These are phyloP conservation scores for Calliopsis andreniformis DNA, from an alignment of 1,140 invertebrate species.

Conservation along the genomic window DNA sequence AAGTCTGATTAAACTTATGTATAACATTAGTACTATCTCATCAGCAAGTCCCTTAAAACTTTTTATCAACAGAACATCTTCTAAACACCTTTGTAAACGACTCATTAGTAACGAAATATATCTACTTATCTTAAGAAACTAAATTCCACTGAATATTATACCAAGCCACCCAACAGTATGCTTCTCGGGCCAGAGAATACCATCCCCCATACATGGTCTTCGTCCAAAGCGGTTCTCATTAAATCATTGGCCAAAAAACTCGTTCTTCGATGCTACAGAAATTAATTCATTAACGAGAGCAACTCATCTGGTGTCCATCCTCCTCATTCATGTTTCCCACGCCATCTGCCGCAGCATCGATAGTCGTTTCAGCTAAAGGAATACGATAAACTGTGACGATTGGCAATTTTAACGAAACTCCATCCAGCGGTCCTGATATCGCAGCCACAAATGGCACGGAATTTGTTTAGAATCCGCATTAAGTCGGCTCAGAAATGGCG, in stretches of 20 bases:
- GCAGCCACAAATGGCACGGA: not conserved
- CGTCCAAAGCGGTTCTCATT: not conserved
- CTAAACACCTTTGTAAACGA: no score
- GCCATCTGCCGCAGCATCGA: not conserved
- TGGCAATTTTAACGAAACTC: slow-evolving; percentile 22
- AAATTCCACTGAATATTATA: no score
- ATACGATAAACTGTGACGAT: slow-evolving; percentile 2
- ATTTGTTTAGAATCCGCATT: slow-evolving; percentile 50
- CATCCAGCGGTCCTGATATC: not conserved
- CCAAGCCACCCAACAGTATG: no score
- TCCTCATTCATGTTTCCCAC: slow-evolving; percentile 12
- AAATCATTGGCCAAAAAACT: slow-evolving; percentile 23
- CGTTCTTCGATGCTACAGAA: not conserved
- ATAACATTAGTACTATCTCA: no score
- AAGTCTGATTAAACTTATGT: no score
- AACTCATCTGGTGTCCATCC: not conserved
- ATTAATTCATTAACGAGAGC: slow-evolving; percentile 33
- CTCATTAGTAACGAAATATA: no score
- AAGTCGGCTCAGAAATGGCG: not conserved
- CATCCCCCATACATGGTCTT: not conserved
- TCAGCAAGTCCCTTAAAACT: no score
- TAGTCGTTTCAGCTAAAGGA: not conserved
- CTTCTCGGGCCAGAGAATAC: not conserved
- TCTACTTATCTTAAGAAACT: no score
- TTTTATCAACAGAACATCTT: no score